Percentiles rank a stretch among this genome's conserved stretches.
Conservation (phyloP, 2,888 invertebrate genomes). For the Ormyrus labotus region DNA sequence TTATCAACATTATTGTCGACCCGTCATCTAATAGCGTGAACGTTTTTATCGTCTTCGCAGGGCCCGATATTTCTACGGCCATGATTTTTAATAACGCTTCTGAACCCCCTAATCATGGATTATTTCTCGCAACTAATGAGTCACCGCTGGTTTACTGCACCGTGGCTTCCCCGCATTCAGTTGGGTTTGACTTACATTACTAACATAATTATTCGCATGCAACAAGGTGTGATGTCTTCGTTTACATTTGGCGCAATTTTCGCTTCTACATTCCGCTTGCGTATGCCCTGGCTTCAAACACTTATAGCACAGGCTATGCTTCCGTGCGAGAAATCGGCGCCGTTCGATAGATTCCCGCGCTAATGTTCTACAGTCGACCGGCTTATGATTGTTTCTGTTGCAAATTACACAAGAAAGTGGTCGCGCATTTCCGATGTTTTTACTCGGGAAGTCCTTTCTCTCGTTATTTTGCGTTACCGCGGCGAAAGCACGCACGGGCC, state of each 20-base stretch:
- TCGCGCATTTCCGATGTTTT: no score
- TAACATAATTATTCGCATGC: not conserved
- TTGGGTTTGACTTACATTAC: not conserved
- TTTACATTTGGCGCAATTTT: not conserved
- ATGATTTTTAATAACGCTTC: slow-evolving; percentile 3
- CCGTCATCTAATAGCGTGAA: slow-evolving; percentile 8
- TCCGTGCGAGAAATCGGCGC: slow-evolving; percentile 11
- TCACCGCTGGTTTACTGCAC: not conserved
- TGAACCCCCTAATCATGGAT: not conserved
- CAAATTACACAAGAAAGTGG: not conserved
- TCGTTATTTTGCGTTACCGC: no score
- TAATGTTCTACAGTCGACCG: not conserved
- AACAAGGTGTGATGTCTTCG: not conserved
- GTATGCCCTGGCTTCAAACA: slow-evolving; percentile 10
- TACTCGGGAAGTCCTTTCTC: no score
- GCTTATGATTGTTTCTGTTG: slow-evolving; percentile 11
- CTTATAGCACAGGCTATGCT: slow-evolving; percentile 19
- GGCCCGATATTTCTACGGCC: not conserved
- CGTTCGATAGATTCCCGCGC: not conserved
- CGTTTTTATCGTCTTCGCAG: not conserved
- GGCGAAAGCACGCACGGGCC: not conserved
- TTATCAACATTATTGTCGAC: slow-evolving; percentile 1
- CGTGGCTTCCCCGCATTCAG: not conserved
- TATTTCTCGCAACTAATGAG: not conserved
- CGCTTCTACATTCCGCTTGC: not conserved